Evolutionary conservation across 2,888 invertebrate species (phyloP), one percentile per base, ranked within the genome.

Genomic region (Andrena minutula): DNA sequence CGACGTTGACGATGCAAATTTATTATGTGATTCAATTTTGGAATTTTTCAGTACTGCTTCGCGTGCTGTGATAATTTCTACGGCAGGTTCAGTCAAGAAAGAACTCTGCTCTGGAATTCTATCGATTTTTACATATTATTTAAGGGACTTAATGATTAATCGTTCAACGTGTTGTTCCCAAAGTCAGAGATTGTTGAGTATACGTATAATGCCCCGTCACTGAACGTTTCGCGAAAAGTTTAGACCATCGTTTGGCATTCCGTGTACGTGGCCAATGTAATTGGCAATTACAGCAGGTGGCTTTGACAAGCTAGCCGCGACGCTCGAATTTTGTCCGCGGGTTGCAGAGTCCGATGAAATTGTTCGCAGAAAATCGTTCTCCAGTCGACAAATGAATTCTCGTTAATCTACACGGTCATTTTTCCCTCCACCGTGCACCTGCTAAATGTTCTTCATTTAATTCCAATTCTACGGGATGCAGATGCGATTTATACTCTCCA

Each of bases 281-380:
- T 88, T 86, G 87, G 79, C 88, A 87, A 86, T 87, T 88, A 88
- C 84, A 84, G 82, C 87, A 86, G 82, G 49, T 88, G 84, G 84
- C 86, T 82, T 79, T 86, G 86, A 86, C 88, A 88, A 76, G 49
- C 75, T 79, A 74, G n/a, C 56, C 20, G 72, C 68, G 77, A 76
- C 70, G 64, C 78, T 73, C 80, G 79, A 88, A 86, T 83, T 84
- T 71, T 83, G 76, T 75, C 75, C 47, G 41, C 51, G 56, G 72
- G 78, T 61, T 87, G 83, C 81, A 85, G 76, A 49, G 80, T 72
- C 75, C 65, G 72, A 68, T 68, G 51, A 83, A 83, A 85, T 77
- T 81, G 75, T 83, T 69, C 76, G 68, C 60, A 49, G 73, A 60
- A 56, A 56, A 77, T 79, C 61, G 79, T 79, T 66, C 73, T 79